Evolutionary conservation across 1,140 invertebrate species (phyloP), one percentile per base, ranked within the genome.

Genomic region (Cotesia chilonis): DNA sequence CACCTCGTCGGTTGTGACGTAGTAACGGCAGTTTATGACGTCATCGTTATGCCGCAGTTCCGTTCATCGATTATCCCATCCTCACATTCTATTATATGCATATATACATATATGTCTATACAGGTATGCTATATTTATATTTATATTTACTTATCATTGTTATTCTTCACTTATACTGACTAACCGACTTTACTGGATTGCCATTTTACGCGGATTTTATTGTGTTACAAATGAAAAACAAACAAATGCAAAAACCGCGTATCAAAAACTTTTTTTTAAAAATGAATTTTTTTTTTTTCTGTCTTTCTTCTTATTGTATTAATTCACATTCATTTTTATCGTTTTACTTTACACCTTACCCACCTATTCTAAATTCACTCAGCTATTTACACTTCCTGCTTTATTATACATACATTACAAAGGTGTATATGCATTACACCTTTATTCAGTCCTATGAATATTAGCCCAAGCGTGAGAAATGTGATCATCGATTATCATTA

Each of bases 21-120:
- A 81, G 81, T 80, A 77, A 76, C 83, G 76, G 83, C 83, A 83
- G 82, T 77, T 77, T 73, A 78, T 86, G 81, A 86, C 84, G 83
- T 85, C 82, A 85, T 79, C 73, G 81, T 80, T 81, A 76, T 86
- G 82, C 84, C 83, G 84, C 84, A 85, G 83, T 86, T 85, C 84
- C 83, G 83, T 80, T 81, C 76, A 85, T 86, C 83, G 84, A 86
- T 85, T 80, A 71, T 72, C 14, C 36, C n/a, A 38, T 68, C 36
- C 28, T 68, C 35, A 7, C 55, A 41, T 59, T 36, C 66, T 38
- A 36, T 37, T 14, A 14, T 14, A 41, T 38, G n/a, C 17, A 41
- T 64, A 35, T 55, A 51, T 51, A n/a, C 47, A 57, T 17, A 17
- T 57, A 17, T 57, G 17, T 14, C 10, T 17, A 17, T 57, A 6